These are phyloP conservation scores for Blastobasis lacticolella DNA, from an alignment of 2,888 invertebrate genomes.

Conservation along the genomic window DNA sequence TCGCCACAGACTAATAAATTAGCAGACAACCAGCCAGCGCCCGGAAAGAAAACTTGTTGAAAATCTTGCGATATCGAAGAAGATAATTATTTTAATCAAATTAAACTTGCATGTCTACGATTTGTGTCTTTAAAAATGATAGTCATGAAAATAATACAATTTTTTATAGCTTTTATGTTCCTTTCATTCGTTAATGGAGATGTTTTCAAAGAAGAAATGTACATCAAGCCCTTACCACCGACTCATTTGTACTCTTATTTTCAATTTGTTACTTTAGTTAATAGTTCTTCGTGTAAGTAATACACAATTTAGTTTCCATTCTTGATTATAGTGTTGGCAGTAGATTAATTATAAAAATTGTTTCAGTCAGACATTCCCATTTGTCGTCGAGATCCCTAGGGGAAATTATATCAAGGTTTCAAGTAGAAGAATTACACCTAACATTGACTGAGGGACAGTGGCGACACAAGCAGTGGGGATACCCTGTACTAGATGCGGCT, in stretches of 20 bases:
- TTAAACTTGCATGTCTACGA: too few species aligned
- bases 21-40: too few species aligned
- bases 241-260: constrained; percentile 92
- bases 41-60: too few species aligned
- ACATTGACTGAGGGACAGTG: constrained; percentile 95
- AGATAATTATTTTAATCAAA: too few species aligned
- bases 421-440: constrained; percentile 92
- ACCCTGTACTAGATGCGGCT: constrained; percentile 90
- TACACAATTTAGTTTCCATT: too few species aligned
- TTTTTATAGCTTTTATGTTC: constrained; percentile 3
- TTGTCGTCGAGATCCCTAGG: constrained; percentile 91
- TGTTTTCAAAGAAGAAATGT: constrained; percentile 89
- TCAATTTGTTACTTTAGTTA: constrained; percentile 90
- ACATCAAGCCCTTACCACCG: constrained; percentile 87
- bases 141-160: background rate
- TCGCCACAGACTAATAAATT: too few species aligned
- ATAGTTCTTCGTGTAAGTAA: constrained; percentile 76
- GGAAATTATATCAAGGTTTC: constrained; percentile 88
- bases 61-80: too few species aligned
- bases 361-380: constrained; percentile 86
- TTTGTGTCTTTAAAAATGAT: background rate
- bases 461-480: constrained; percentile 96
- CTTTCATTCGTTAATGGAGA: constrained; percentile 60
- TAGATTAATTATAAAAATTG: constrained; percentile 4
- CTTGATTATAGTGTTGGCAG: too few species aligned